Evolutionary conservation across 2,113 vertebrate genomes (phyloP).

Genomic region (Crotophaga sulcirostris): DNA sequence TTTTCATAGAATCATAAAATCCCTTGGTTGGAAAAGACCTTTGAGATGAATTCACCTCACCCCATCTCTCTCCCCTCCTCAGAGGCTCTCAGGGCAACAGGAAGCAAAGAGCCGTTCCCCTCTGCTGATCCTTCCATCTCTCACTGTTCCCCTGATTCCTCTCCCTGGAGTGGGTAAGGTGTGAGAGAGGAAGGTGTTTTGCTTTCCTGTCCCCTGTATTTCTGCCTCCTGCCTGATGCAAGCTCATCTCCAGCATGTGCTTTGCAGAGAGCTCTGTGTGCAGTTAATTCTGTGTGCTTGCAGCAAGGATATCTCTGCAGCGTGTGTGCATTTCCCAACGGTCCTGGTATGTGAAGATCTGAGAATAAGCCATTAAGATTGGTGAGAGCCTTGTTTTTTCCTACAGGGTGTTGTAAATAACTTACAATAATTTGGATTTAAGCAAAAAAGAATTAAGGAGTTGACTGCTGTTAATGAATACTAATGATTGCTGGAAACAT

Average conservation of each 20-base stretch:
- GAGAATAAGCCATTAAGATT: constrained; percentile 55
- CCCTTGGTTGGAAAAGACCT: no score
- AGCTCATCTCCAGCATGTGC: not conserved
- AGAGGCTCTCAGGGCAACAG: not conserved
- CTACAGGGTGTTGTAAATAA: constrained; percentile 66
- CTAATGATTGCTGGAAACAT: constrained; percentile 64
- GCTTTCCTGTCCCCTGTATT: not conserved
- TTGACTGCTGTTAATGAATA: constrained; percentile 68
- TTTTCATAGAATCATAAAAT: not conserved
- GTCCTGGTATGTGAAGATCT: constrained; percentile 34
- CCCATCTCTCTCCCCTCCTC: not conserved
- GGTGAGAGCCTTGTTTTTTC: constrained; percentile 45
- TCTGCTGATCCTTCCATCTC: not conserved
- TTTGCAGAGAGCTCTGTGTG: not conserved
- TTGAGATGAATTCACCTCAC: not conserved
- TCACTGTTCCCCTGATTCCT: no score
- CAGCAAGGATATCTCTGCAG: constrained; percentile 1
- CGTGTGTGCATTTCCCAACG: constrained; percentile 43
- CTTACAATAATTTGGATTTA: constrained; percentile 64
- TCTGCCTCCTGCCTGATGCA: not conserved
- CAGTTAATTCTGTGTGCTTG: constrained; percentile 15
- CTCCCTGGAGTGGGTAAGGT: not conserved
- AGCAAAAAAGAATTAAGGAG: constrained; percentile 69
- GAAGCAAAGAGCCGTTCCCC: not conserved
- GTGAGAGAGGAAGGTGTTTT: not conserved